Evolutionary conservation across 1,140 invertebrate genomes (phyloP), one percentile per base, ranked within the genome.

Genomic region (Ceratitis capitata): DNA sequence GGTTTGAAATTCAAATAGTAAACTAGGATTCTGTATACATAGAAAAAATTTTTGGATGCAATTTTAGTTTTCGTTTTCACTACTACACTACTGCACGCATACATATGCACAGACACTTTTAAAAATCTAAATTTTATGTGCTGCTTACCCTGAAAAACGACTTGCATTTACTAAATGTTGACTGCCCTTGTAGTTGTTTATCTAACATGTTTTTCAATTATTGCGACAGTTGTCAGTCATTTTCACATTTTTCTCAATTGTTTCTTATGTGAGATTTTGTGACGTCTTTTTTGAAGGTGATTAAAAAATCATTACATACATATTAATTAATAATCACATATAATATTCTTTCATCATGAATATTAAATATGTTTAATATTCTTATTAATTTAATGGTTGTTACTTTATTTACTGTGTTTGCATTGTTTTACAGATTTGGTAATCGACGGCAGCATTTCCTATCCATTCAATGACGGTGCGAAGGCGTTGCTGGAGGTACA

Each of bases 361-460:
- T 32, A n/a, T 45, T 16, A 69, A 69, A 69, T 82, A 49, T 29
- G n/a, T 58, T 82, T n/a, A 61, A 64, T 82, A 82, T 69, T 78
- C 32, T 23, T 69, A 64, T 82, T 64, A 35, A 32, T 74, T 61
- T n/a, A n/a, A n/a, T n/a, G n/a, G n/a, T n/a, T 39, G 23, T 49
- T 78, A 78, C 23, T 86, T 58, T 86, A 19, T 47, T n/a, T n/a
- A n/a, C n/a, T n/a, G n/a, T n/a, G n/a, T n/a, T n/a, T n/a, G n/a
- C n/a, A n/a, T n/a, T 56, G 86, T 42, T 29, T 87, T 83, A 4
- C 88, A 94, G 96, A 96, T 90, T 92, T 99, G 14, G 98, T 99
- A 0, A 95, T 99, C n/a, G 99, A 99, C 92, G 98, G 98, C 26
- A 97, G 98, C 83, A 95, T 98, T 10, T 98, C 97, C 0, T 98